phyloP scores from a whole-genome alignment of 2,888 invertebrate species.

The Euphydryas editha region DNA sequence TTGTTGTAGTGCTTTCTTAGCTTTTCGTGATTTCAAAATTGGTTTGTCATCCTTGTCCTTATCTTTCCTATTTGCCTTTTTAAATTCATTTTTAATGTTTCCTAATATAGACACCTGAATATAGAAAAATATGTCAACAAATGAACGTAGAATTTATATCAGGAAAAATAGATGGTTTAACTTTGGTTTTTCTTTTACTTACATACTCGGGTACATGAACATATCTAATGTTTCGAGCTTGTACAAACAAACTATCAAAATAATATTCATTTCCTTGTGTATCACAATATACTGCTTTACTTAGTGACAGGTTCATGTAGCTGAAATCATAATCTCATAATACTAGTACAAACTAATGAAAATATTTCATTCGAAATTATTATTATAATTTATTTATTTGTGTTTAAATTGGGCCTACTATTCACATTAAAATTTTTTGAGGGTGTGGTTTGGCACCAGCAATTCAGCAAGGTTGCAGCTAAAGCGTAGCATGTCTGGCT shows the following conservation, averaged over 20 bases:
- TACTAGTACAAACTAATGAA: no score
- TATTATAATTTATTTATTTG: no score
- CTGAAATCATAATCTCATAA: slow-evolving; percentile 64
- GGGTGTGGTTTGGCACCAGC: no score
- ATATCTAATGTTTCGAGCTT: slow-evolving; percentile 86
- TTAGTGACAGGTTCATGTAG: slow-evolving; percentile 87
- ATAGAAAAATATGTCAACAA: slow-evolving; percentile 32
- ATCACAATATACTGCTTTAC: slow-evolving; percentile 85
- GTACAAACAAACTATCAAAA: slow-evolving; percentile 86
- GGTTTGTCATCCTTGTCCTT: slow-evolving; percentile 49
- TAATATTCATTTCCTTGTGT: slow-evolving; percentile 82
- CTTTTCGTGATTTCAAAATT: slow-evolving; percentile 73
- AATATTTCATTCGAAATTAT: no score
- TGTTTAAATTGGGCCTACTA: no score
- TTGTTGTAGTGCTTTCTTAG: slow-evolving; percentile 74
- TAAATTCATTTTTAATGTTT: slow-evolving; percentile 75
- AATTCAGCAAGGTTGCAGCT: no score
- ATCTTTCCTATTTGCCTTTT: slow-evolving; percentile 50
- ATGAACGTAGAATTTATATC: not conserved
- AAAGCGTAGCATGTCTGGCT: no score
- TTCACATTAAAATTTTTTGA: no score
- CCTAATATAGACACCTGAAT: slow-evolving; percentile 79
- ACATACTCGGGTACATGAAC: slow-evolving; percentile 86
- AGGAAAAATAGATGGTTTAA: not conserved
- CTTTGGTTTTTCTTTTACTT: slow-evolving; percentile 49